A percentile compares a stretch with the other conserved stretches of the same genome.
These are phyloP conservation scores for Protodeltote pygarga DNA, from an alignment of 2,888 invertebrate genomes.

Conservation along the genomic window DNA sequence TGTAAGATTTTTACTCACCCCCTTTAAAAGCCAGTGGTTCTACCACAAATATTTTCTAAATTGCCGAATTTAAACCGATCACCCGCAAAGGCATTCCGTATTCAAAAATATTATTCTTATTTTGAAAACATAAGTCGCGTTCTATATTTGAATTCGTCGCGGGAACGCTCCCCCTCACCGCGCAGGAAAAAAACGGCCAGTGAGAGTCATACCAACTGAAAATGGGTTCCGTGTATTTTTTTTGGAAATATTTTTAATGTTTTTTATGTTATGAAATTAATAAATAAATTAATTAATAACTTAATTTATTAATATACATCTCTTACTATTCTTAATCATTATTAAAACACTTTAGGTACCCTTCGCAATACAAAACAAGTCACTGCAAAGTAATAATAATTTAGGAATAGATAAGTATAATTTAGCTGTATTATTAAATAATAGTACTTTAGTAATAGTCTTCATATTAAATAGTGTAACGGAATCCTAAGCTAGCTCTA, in stretches of 20 bases:
- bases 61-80: conserved; percentile 58
- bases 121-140: conserved; percentile 69
- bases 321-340: too few relatives aligned
- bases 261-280: too few relatives aligned
- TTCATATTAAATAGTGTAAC: too few relatives aligned
- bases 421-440: too few relatives aligned
- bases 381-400: too few relatives aligned
- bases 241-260: neutral
- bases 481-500: conserved; percentile 51
- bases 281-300: too few relatives aligned
- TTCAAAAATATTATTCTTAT: conserved; percentile 73
- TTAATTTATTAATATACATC: too few relatives aligned
- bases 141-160: conserved; percentile 82
- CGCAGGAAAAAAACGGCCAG: conserved; percentile 57
- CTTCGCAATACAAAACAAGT: too few relatives aligned
- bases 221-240: conserved; percentile 37
- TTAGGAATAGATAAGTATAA: too few relatives aligned
- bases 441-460: too few relatives aligned
- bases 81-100: conserved; percentile 81
- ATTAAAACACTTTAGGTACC: too few relatives aligned
- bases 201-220: conserved; percentile 10
- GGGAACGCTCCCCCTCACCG: conserved; percentile 73
- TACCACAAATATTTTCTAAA: conserved; percentile 22
- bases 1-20: neutral
- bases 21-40: conserved; percentile 2